Evolutionary conservation across 2,113 vertebrate species (phyloP).

Genomic region (Ciconia maguari): DNA sequence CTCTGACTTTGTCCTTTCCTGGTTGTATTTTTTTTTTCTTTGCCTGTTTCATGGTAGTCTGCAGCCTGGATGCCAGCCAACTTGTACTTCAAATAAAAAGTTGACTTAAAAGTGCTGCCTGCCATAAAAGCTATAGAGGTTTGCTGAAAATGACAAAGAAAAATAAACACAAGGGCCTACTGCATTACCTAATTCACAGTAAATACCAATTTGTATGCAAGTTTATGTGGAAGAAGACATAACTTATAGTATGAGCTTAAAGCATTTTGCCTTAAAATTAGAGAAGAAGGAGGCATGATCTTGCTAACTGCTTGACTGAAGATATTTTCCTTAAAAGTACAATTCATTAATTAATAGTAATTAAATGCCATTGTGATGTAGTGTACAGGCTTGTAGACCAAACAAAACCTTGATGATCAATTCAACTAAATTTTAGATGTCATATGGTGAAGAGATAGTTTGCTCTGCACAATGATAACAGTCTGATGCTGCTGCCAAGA

Average conservation of each 20-base stretch:
- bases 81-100: neutral
- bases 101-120: neutral
- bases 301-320: neutral
- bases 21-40: neutral
- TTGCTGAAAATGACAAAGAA: neutral
- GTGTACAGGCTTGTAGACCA: neutral
- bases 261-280: neutral
- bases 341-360: neutral
- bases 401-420: neutral
- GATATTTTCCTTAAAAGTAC: neutral
- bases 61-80: neutral
- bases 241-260: neutral
- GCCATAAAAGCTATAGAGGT: neutral
- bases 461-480: neutral
- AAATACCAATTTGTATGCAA: neutral
- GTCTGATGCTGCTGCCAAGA: neutral
- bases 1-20: neutral
- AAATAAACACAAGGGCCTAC: neutral
- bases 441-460: neutral
- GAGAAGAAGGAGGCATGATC: neutral
- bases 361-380: neutral
- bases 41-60: neutral
- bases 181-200: neutral
- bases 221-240: neutral
- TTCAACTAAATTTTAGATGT: neutral